A percentile compares a stretch with the other conserved stretches of the same genome.
Conservation (phyloP, 2,888 invertebrate genomes). For the Tricholauxania praeusta region DNA sequence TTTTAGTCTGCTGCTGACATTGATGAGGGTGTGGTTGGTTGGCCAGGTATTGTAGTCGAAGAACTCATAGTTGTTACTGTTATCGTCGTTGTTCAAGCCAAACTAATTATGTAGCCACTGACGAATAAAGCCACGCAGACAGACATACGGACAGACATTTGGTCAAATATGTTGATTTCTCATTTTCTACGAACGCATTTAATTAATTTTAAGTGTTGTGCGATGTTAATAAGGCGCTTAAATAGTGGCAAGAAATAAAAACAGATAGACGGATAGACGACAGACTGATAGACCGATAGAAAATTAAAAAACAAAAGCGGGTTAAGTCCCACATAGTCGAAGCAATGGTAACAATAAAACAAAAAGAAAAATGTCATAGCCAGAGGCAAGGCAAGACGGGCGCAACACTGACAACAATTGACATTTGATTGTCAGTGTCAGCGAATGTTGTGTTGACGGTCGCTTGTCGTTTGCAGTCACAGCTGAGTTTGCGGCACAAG, state of each 20-base stretch:
- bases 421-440: conserved; percentile 19
- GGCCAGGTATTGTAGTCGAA: neutral
- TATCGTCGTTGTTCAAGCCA: conserved; percentile 11
- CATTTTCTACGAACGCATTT: conserved; percentile 22
- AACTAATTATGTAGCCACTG: conserved; percentile 26
- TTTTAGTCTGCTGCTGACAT: conserved; percentile 4
- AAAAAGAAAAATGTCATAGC: neutral
- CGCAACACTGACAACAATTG: conserved; percentile 8
- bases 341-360: neutral
- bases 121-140: conserved; percentile 13
- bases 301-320: conserved; percentile 33
- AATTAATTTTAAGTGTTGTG: conserved; percentile 28
- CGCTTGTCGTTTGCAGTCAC: neutral
- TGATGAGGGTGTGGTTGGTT: conserved; percentile 27
- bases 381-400: neutral
- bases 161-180: neutral
- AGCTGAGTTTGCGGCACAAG: neutral
- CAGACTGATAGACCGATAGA: conserved; percentile 11
- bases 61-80: neutral
- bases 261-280: conserved; percentile 35
- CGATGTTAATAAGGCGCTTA: conserved; percentile 28
- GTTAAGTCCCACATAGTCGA: conserved; percentile 21
- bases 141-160: neutral
- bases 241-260: conserved; percentile 29
- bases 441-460: conserved; percentile 10